phyloP scores from a whole-genome alignment of 2,113 vertebrate species.

The Athene cunicularia region DNA sequence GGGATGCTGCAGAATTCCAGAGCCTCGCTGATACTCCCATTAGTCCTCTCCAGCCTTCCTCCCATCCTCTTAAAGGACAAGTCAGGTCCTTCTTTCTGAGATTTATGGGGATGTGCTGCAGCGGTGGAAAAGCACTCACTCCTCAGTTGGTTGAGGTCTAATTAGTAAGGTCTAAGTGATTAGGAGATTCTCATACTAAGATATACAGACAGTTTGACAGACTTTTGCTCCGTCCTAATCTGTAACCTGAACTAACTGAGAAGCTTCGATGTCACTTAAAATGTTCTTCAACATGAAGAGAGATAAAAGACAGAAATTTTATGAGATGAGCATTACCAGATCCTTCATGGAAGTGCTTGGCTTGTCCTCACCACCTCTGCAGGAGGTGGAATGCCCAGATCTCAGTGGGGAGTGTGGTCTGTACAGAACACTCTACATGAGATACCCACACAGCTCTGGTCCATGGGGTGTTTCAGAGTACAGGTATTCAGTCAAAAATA shows the following conservation, averaged over 20 bases:
- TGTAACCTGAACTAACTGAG: neutral
- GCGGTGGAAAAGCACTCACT: neutral
- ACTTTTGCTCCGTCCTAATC: neutral
- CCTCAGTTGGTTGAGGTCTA: neutral
- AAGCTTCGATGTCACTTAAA: neutral
- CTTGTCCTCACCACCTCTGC: neutral
- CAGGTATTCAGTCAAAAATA: neutral
- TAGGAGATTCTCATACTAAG: neutral
- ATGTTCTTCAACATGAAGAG: neutral
- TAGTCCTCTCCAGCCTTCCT: neutral
- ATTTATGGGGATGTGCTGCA: neutral
- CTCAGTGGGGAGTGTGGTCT: accelerated
- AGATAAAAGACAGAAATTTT: neutral
- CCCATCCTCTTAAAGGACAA: neutral
- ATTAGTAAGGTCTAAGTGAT: neutral
- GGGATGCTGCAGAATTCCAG: neutral
- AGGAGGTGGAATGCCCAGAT: neutral
- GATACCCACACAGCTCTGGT: neutral
- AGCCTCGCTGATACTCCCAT: neutral
- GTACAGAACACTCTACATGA: neutral
- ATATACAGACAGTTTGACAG: neutral
- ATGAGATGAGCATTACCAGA: neutral
- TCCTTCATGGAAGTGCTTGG: neutral
- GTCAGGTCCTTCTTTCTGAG: neutral
- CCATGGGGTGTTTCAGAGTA: neutral